These are phyloP conservation scores for Actias luna DNA, from an alignment of 2,888 invertebrate species.

Conservation along the genomic window DNA sequence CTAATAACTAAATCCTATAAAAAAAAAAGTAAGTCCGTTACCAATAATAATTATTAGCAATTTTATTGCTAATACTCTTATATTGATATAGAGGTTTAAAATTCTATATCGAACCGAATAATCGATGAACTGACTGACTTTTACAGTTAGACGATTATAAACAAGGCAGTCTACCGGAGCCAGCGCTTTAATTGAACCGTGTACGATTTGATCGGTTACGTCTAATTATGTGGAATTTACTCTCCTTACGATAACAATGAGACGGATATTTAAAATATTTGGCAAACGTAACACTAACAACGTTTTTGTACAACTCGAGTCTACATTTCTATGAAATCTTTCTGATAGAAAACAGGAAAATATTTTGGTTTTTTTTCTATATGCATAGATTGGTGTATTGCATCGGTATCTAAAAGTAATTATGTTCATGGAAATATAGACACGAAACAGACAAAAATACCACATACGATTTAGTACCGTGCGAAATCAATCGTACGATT, in stretches of 20 bases:
- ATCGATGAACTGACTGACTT: constrained; percentile 3
- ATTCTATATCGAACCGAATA: neutral
- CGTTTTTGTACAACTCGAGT: neutral
- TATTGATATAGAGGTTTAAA: neutral
- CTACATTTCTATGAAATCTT: neutral
- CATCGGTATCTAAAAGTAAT: constrained; percentile 6
- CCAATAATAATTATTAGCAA: neutral
- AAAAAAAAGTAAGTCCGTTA: too few relatives aligned
- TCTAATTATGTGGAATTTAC: constrained; percentile 8
- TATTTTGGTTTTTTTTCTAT: neutral
- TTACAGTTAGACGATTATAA: constrained; percentile 7
- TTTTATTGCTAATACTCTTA: neutral
- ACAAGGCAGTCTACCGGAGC: constrained; percentile 6
- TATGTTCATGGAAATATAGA: constrained; percentile 4
- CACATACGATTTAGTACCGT: neutral
- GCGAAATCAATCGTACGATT: neutral
- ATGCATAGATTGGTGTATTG: neutral
- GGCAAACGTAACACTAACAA: constrained; percentile 10
- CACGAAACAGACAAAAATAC: constrained; percentile 10
- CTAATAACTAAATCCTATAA: too few relatives aligned
- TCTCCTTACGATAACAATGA: constrained; percentile 11
- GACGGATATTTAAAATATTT: constrained; percentile 6
- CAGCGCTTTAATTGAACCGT: constrained; percentile 5
- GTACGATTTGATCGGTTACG: constrained; percentile 7
- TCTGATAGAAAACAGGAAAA: constrained; percentile 6